These are phyloP conservation scores for Hylaea fasciaria DNA, from an alignment of 2,888 invertebrate genomes.

Conservation along the genomic window DNA sequence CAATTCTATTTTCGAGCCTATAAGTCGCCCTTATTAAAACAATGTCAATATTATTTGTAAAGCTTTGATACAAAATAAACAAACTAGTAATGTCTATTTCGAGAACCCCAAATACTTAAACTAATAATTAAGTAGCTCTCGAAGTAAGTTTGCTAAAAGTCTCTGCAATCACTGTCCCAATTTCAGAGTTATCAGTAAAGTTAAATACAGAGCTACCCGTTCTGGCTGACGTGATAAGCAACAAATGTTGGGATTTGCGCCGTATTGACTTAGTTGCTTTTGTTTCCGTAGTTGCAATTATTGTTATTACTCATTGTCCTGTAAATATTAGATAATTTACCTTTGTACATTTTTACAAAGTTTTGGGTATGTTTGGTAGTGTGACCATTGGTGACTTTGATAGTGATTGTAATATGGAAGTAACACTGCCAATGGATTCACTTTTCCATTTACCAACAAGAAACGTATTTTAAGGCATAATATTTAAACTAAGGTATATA, in stretches of 20 bases:
- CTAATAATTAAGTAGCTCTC: conserved; percentile 41
- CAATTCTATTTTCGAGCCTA: too few species aligned
- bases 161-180: conserved; percentile 73
- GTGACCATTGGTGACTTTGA: too few species aligned
- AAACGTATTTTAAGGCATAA: too few species aligned
- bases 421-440: too few species aligned
- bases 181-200: conserved; percentile 72
- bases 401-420: too few species aligned
- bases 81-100: not conserved
- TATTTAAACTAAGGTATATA: too few species aligned
- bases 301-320: conserved; percentile 8
- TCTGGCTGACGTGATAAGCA: conserved; percentile 56
- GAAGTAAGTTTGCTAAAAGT: conserved; percentile 50
- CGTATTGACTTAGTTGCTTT: conserved; percentile 14
- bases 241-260: conserved; percentile 49
- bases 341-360: not conserved
- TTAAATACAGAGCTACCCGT: conserved; percentile 67
- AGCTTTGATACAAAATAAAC: too few species aligned
- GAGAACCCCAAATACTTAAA: conserved; percentile 1
- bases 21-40: too few species aligned
- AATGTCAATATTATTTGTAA: too few species aligned
- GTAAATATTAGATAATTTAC: conserved; percentile 2
- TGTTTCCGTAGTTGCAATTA: conserved; percentile 17
- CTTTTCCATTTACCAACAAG: too few species aligned
- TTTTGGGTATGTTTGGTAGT: not conserved